These are phyloP conservation scores for Drosophila tripunctata DNA, from an alignment of 2,888 invertebrate species.

Conservation along the genomic window DNA sequence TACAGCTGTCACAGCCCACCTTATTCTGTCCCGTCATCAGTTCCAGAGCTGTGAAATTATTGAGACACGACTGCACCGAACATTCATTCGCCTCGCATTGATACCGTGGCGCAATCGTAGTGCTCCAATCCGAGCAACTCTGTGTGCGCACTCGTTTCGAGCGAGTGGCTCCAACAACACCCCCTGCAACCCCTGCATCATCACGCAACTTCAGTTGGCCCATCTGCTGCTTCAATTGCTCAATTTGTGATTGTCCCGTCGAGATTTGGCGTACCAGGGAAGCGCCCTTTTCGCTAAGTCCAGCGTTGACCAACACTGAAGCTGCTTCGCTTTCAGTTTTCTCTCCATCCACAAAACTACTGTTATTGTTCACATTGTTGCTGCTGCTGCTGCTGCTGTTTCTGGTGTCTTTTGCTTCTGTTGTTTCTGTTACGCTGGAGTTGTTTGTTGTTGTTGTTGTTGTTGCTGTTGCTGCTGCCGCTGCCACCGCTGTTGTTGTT, in stretches of 20 bases:
- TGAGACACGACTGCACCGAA: slow-evolving; percentile 94
- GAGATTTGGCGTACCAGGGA: slow-evolving; percentile 76
- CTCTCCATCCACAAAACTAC: background rate
- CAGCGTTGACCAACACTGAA: slow-evolving; percentile 77
- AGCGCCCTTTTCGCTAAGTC: slow-evolving; percentile 82
- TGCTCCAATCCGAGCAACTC: slow-evolving; percentile 84
- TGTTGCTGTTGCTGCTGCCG: slow-evolving; percentile 31
- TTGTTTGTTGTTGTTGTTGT: slow-evolving; percentile 47
- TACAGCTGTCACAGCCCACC: slow-evolving; percentile 96
- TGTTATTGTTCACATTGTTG: slow-evolving; percentile 1
- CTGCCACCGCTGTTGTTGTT: slow-evolving; percentile 9
- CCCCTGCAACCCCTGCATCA: slow-evolving; percentile 9
- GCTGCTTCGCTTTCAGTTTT: slow-evolving; percentile 12
- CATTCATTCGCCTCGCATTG: slow-evolving; percentile 91
- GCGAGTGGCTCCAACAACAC: slow-evolving; percentile 23
- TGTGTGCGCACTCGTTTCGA: slow-evolving; percentile 82
- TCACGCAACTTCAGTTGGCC: slow-evolving; percentile 15
- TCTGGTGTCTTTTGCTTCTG: slow-evolving; percentile 74
- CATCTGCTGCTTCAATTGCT: slow-evolving; percentile 7
- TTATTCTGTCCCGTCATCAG: slow-evolving; percentile 95
- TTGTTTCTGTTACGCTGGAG: slow-evolving; percentile 65
- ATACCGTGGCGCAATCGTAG: slow-evolving; percentile 88
- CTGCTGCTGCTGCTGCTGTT: slow-evolving; percentile 37
- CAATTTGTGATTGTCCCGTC: slow-evolving; percentile 36
- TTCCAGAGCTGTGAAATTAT: slow-evolving; percentile 96